A percentile compares a stretch with the other conserved stretches of the same genome.
phyloP scores from a whole-genome alignment of 2,113 vertebrate species.

The Tupaia chinensis region DNA sequence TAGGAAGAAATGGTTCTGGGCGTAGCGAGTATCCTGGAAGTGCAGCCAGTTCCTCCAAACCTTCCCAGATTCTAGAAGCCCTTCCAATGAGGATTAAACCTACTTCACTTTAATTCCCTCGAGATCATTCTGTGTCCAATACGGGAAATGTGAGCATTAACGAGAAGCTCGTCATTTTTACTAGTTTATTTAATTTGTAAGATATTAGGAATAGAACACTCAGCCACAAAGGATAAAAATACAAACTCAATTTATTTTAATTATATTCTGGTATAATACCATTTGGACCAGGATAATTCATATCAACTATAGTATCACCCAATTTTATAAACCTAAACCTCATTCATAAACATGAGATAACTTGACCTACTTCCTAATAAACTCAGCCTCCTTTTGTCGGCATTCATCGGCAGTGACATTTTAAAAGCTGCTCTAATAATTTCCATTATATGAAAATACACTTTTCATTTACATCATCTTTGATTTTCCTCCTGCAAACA shows the following conservation, averaged over 20 bases:
- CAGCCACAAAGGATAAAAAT: constrained; percentile 56
- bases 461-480: constrained; percentile 72
- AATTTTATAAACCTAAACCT: constrained; percentile 73
- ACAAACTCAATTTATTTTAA: constrained; percentile 77
- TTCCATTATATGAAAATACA: constrained; percentile 75
- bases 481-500: constrained; percentile 72
- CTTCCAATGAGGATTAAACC: background rate
- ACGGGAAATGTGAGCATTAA: constrained; percentile 64
- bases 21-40: background rate
- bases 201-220: constrained; percentile 67
- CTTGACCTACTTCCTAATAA: constrained; percentile 80
- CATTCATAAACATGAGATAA: constrained; percentile 81
- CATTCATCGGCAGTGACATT: constrained; percentile 76
- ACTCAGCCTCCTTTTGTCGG: constrained; percentile 65
- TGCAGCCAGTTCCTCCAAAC: background rate
- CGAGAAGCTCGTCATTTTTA: constrained; percentile 54
- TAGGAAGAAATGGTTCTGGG: background rate
- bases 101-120: constrained; percentile 18
- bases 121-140: constrained; percentile 12
- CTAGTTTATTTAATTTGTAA: constrained; percentile 68
- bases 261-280: constrained; percentile 71
- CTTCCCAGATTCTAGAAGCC: constrained; percentile 14
- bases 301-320: constrained; percentile 38
- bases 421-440: constrained; percentile 79
- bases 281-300: constrained; percentile 52